Percentiles rank a stretch among this genome's conserved stretches.
Evolutionary conservation across 1,140 invertebrate species (phyloP).

Genomic region (Pogonus chalceus): DNA sequence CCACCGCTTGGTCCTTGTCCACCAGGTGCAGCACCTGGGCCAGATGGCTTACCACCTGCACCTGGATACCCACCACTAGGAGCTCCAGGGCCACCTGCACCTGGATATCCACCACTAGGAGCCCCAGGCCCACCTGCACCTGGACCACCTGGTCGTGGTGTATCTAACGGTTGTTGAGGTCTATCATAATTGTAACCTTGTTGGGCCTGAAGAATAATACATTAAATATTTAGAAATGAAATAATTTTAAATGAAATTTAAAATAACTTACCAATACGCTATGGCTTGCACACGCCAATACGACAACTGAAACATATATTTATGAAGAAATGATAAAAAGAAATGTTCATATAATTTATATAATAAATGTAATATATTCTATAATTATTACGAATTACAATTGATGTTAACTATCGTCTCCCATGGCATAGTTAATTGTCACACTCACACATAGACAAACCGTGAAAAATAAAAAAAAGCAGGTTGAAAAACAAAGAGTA

Average conservation of each 20-base stretch:
- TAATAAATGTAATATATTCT: background rate
- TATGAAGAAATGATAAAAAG: background rate
- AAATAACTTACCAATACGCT: slow-evolving; percentile 1
- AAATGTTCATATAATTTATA: background rate
- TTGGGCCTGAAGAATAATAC: slow-evolving; percentile 32
- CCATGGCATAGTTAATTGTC: background rate
- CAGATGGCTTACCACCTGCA: too few species aligned
- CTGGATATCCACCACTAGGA: slow-evolving; percentile 11
- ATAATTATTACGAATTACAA: background rate
- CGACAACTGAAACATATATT: background rate
- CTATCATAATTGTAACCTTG: slow-evolving; percentile 45
- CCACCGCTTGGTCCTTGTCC: slow-evolving; percentile 17
- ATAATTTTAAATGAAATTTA: background rate
- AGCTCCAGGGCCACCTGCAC: slow-evolving; percentile 9
- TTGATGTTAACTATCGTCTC: background rate
- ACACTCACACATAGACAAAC: too few species aligned
- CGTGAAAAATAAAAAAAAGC: too few species aligned
- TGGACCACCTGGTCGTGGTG: slow-evolving; percentile 10
- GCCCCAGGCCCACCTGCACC: slow-evolving; percentile 10
- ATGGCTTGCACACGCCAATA: background rate
- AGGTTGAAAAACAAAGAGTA: background rate
- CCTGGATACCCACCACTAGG: slow-evolving; percentile 15
- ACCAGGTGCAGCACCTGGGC: slow-evolving; percentile 22
- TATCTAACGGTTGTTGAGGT: slow-evolving; percentile 39
- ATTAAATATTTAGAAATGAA: background rate